Base-by-base conservation (phyloP, 2,113 vertebrate genomes). In the Candoia aspera region DNA sequence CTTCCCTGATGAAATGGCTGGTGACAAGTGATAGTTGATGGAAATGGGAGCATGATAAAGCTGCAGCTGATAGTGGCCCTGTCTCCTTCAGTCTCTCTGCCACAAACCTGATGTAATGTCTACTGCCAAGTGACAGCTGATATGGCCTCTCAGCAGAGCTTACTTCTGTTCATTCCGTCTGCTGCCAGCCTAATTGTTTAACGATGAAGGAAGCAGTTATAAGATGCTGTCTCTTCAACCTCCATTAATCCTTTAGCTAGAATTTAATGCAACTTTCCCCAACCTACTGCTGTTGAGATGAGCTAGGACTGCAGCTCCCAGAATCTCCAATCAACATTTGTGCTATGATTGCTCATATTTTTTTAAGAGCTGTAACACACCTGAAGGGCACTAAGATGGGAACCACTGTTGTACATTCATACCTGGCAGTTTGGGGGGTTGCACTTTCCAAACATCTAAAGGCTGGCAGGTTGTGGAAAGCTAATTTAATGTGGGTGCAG, bases 1-100 rank as follows among this genome's bases (percentile, higher is more conserved):
- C 68, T 79, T 79, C 33, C 73, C 73, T 79, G 73, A 79, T 79
- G 73, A 79, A 79, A 79, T 79, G 73, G 73, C 73, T 79, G 73
- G 73, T 79, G 73, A 79, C 33, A 79, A 79, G 33, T 79, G 73
- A 79, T 79, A 79, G 33, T 10, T 42, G 33, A 79, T 79, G 73
- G 73, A 79, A 79, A 79, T 42, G 37, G 73, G 73, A 79, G 73
- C 37, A 17, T 79, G 73, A 79, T 79, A 79, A 79, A 79, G 33
- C 73, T 79, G 73, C 73, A 42, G 33, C 73, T 79, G 33, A 79
- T 79, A 21, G 73, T 79, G 73, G 33, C 33, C 33, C 33, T 79
- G 73, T 79, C 73, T 42, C 33, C 33, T 79, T 79, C 73, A 79
- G 33, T 79, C 17, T 79, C 73, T 79, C 33, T 79, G 73, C 33